phyloP scores from a whole-genome alignment of 2,888 invertebrate species.

The Tribolium freemani region DNA sequence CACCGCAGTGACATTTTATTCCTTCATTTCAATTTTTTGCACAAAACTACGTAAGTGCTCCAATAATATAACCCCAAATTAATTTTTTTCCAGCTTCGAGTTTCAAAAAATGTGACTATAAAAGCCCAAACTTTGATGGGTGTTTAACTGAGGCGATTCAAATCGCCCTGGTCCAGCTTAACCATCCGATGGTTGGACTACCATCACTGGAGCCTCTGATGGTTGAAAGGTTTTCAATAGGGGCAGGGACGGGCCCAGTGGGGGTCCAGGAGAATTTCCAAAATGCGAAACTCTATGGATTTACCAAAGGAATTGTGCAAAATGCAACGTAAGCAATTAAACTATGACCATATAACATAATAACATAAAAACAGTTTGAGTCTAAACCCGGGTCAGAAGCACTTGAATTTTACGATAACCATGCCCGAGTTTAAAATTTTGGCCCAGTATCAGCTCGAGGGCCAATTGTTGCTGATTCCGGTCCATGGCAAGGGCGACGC shows the following conservation, averaged over 20 bases:
- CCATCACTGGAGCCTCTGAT: constrained; percentile 12
- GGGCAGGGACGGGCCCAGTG: constrained; percentile 16
- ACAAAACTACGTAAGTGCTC: neutral
- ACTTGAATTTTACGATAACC: neutral
- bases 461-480: neutral
- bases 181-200: neutral
- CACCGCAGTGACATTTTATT: neutral
- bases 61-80: neutral
- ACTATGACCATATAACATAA: too few relatives aligned
- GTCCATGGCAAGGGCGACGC: neutral
- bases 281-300: constrained; percentile 27
- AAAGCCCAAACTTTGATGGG: neutral
- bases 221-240: neutral
- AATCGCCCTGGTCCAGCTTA: neutral
- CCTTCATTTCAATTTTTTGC: neutral
- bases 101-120: constrained; percentile 9
- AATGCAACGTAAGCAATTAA: neutral
- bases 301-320: neutral
- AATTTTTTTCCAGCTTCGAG: neutral
- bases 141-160: neutral
- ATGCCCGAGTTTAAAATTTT: neutral
- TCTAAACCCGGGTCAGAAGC: neutral
- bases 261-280: constrained; percentile 34
- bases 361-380: neutral
- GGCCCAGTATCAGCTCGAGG: neutral